Evolutionary conservation across 2,113 vertebrate species (phyloP).

Genomic region (Hemicordylus capensis): DNA sequence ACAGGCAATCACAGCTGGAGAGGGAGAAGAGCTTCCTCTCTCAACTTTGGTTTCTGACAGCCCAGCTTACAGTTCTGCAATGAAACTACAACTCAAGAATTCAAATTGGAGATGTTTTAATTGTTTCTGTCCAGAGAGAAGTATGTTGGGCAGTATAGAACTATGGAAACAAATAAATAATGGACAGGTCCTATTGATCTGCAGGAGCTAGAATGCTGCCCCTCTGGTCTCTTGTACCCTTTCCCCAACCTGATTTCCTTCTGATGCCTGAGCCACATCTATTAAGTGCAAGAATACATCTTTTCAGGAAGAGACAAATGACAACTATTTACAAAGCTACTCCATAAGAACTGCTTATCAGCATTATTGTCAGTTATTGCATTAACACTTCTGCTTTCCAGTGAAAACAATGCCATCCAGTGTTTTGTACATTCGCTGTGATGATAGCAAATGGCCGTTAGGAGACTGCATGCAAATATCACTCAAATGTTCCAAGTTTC

Average conservation of each 20-base stretch:
- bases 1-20: no score
- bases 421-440: neutral
- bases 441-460: fast-evolving
- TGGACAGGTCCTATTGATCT: neutral
- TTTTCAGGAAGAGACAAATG: neutral
- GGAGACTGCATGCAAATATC: constrained; percentile 18
- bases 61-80: no score
- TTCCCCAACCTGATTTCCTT: neutral
- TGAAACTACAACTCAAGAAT: no score
- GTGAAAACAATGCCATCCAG: neutral
- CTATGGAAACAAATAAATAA: no score
- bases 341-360: fast-evolving
- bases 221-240: neutral
- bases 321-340: neutral
- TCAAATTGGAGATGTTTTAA: no score
- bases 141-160: no score
- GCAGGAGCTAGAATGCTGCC: neutral
- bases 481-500: constrained; percentile 23
- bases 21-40: no score
- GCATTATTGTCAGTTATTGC: neutral
- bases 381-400: neutral
- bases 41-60: no score
- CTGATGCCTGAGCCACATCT: neutral
- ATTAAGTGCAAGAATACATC: neutral
- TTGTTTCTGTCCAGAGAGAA: no score